Conservation (phyloP, 2,113 vertebrate genomes). For the human (Homo sapiens) region DNA sequence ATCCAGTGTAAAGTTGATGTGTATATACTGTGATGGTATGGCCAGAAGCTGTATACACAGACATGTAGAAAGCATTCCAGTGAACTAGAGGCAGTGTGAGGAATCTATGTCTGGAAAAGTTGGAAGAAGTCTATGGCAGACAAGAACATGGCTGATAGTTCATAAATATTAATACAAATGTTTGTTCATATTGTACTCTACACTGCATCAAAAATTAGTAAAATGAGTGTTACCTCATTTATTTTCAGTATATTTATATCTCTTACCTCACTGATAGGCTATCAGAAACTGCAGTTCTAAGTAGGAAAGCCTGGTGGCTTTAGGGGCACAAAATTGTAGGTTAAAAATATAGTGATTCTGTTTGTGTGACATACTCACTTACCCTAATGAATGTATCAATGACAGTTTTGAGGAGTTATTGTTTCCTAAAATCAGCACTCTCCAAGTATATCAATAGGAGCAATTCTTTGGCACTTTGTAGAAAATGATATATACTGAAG, state of each 20-base stretch:
- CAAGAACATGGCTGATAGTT: background rate
- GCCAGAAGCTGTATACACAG: background rate
- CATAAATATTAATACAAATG: background rate
- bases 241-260: constrained; percentile 4
- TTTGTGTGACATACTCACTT: constrained; percentile 41
- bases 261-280: background rate
- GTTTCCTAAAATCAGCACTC: constrained; percentile 73
- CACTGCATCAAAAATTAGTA: constrained; percentile 5
- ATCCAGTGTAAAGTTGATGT: background rate
- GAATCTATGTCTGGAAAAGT: background rate
- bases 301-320: background rate
- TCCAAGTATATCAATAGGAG: constrained; percentile 70
- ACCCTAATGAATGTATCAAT: constrained; percentile 71
- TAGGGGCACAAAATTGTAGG: background rate
- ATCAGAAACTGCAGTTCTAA: background rate
- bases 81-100: background rate
- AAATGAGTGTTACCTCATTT: background rate
- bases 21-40: background rate
- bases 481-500: constrained; percentile 62
- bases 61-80: background rate
- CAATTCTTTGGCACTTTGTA: constrained; percentile 70
- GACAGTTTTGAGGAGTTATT: constrained; percentile 47
- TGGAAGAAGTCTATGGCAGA: background rate
- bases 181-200: background rate
- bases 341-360: constrained; percentile 65